Evolutionary conservation across 1,140 invertebrate genomes (phyloP).

Genomic region (Euwallacea fornicatus): DNA sequence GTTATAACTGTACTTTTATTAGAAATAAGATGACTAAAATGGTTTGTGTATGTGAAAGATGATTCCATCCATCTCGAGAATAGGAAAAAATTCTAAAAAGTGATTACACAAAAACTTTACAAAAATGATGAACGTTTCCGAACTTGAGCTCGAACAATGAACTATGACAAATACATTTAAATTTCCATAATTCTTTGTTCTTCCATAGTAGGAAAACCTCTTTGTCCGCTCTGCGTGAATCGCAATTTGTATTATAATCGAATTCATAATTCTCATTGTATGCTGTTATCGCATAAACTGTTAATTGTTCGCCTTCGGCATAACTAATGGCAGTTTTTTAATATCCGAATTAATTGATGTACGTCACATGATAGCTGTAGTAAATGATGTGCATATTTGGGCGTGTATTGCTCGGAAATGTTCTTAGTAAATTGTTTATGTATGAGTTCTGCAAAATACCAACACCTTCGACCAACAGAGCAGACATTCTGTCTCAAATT

Average conservation of each 20-base stretch:
- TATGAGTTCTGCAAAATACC: background rate
- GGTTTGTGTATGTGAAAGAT: no score
- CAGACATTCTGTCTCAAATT: no score
- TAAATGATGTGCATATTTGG: background rate
- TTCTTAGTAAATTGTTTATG: background rate
- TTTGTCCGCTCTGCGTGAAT: background rate
- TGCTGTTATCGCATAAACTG: constrained; percentile 10
- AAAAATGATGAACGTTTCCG: background rate
- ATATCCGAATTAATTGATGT: background rate
- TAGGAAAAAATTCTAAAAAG: background rate
- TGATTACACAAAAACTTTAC: background rate
- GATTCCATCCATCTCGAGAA: background rate
- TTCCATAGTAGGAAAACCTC: background rate
- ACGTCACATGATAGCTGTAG: background rate
- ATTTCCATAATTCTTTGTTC: background rate
- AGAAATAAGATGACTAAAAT: no score
- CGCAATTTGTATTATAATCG: background rate
- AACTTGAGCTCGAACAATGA: no score
- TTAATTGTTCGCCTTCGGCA: constrained; percentile 9
- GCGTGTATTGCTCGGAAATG: background rate
- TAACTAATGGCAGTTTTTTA: background rate
- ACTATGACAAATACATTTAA: background rate
- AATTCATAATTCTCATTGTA: background rate
- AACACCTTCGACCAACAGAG: no score
- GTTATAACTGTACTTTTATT: no score